Base-by-base conservation (phyloP, 2,113 vertebrate genomes). In the Dipodomys ordii region DNA sequence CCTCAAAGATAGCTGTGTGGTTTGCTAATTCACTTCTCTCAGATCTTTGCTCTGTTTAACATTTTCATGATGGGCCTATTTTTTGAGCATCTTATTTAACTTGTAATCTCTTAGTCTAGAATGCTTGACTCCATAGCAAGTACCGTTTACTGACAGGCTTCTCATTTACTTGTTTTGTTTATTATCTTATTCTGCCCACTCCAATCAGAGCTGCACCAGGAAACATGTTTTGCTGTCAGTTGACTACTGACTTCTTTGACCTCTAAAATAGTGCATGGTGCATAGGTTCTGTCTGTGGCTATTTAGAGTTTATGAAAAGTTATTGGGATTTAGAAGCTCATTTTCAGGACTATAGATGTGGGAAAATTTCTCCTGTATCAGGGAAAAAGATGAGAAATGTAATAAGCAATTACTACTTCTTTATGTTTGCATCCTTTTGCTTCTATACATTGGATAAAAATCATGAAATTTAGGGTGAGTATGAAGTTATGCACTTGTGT, bases 381-480 rank as follows among this genome's bases (percentile, higher is more conserved):
- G 27, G 27, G 67, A 46, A 83, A 39, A 39, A 39, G 39, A 39
- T 39, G 3, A 39, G 5, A 39, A 39, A 39, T 39, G 39, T 39
- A 39, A 39, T 39, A 39, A 39, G 39, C 15, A 39, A 65, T 89
- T 85, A 15, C 28, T 74, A 10, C 12, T 80, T 74, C 3, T 68
- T 95, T 91, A 9, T 46, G 46, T 80, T 87, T 92, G 73, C 19
- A 64, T 74, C 46, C 2, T 90, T 89, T 76, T 13, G 23, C 22
- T 19, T 78, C 57, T 76, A 46, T 30, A 30, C 90, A 77, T 86
- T 79, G 35, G 65, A 32, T 79, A 94, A 85, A 25, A 91, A 39
- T 49, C 27, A 81, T 78, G 39, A 67, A 3, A 69, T 74, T 77
- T 87, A 62, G 2, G 1, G 64, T 93, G 68, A 46, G 27, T 12